phyloP scores from a whole-genome alignment of 1,140 invertebrate genomes.

The Dreissena rostriformis region DNA sequence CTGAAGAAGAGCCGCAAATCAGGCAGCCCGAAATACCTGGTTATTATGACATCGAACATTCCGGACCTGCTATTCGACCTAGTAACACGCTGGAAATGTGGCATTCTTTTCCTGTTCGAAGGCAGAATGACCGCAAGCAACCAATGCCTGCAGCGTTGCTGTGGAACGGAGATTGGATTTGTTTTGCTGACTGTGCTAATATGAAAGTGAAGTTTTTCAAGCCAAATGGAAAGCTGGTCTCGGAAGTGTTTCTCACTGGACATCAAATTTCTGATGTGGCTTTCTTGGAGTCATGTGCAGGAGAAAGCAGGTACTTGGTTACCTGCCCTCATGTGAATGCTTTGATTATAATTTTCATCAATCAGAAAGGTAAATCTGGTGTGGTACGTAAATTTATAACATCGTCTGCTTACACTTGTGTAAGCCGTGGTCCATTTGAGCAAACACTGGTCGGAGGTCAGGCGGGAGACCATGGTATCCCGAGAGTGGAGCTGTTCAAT shows the following conservation, averaged over 20 bases:
- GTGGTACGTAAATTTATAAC: slow-evolving; percentile 12
- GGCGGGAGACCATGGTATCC: neutral
- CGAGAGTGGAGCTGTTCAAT: slow-evolving; percentile 26
- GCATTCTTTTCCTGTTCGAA: slow-evolving; percentile 49
- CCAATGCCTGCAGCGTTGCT: slow-evolving; percentile 5
- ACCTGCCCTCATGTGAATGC: slow-evolving; percentile 25
- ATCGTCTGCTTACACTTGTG: slow-evolving; percentile 9
- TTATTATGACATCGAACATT: slow-evolving; percentile 20
- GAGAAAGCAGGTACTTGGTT: slow-evolving; percentile 34
- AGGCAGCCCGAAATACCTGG: slow-evolving; percentile 17
- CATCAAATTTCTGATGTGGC: slow-evolving; percentile 31
- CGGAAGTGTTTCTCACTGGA: slow-evolving; percentile 29
- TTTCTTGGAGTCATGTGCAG: slow-evolving; percentile 34
- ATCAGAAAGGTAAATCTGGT: neutral
- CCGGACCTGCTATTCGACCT: neutral
- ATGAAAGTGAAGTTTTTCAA: slow-evolving; percentile 47
- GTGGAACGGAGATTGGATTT: slow-evolving; percentile 40
- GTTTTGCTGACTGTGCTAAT: slow-evolving; percentile 35
- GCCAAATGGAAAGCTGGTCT: slow-evolving; percentile 31
- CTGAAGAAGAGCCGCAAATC: neutral
- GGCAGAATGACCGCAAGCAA: slow-evolving; percentile 28
- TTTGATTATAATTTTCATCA: slow-evolving; percentile 32
- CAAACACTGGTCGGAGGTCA: slow-evolving; percentile 36
- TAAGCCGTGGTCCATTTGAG: slow-evolving; percentile 30
- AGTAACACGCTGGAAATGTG: slow-evolving; percentile 26